Conservation (phyloP, 1,140 invertebrate species). For the Hermetia illucens region DNA sequence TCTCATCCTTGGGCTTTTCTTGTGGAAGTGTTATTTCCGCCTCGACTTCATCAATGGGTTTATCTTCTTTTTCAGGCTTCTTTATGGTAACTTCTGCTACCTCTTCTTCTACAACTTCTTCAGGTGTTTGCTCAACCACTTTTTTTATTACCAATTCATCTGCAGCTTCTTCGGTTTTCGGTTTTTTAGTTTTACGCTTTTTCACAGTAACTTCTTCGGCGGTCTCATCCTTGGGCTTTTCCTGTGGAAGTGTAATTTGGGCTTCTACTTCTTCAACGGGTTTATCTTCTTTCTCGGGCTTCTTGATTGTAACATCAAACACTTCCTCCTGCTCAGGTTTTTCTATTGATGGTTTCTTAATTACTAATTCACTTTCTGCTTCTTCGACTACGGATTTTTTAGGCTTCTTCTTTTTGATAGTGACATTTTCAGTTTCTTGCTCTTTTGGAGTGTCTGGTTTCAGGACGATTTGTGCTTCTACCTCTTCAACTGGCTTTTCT, state of each 20-base stretch:
- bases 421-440: conserved; percentile 18
- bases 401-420: conserved; percentile 23
- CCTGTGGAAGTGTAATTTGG: conserved; percentile 19
- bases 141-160: conserved; percentile 15
- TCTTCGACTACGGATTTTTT: no score
- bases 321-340: conserved; percentile 9
- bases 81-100: conserved; percentile 17
- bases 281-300: no score
- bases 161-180: conserved; percentile 20
- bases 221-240: conserved; percentile 13
- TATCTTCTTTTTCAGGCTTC: background rate
- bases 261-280: conserved; percentile 10
- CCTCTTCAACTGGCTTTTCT: background rate
- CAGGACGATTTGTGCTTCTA: conserved; percentile 6
- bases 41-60: conserved; percentile 16
- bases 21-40: no score
- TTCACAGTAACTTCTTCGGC: conserved; percentile 13
- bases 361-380: conserved; percentile 5
- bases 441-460: conserved; percentile 10
- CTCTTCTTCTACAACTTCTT: conserved; percentile 16
- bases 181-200: conserved; percentile 13
- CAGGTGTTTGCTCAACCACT: conserved; percentile 14
- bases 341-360: conserved; percentile 12
- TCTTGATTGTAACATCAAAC: conserved; percentile 12
- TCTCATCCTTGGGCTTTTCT: conserved; percentile 15